Percentiles rank a stretch among this genome's conserved stretches.
Evolutionary conservation across 2,888 invertebrate species (phyloP).

Genomic region (Monoplex corrugatus): DNA sequence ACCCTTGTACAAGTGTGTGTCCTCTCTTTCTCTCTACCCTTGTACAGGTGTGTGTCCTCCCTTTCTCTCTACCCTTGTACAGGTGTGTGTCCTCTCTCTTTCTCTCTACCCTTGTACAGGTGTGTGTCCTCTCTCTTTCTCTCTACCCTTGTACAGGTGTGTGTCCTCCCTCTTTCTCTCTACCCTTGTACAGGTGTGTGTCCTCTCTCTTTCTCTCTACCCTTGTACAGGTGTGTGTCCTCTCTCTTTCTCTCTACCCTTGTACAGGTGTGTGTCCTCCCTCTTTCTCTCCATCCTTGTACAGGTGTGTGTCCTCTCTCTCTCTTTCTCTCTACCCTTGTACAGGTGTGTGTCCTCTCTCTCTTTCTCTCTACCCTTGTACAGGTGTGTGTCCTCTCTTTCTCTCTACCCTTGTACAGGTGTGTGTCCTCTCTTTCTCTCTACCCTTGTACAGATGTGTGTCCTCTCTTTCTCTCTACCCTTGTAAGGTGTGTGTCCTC

Average conservation of each 20-base stretch:
- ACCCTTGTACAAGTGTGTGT: neutral
- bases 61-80: slow-evolving; percentile 68
- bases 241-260: too few species aligned
- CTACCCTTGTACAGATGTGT: too few species aligned
- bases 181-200: slow-evolving; percentile 64
- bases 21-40: too few species aligned
- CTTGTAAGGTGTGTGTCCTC: neutral
- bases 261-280: neutral
- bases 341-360: too few species aligned
- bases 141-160: neutral
- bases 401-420: slow-evolving; percentile 64
- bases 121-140: too few species aligned
- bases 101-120: too few species aligned
- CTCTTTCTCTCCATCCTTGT: slow-evolving; percentile 62
- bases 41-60: neutral
- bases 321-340: too few species aligned
- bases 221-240: too few species aligned
- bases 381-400: neutral
- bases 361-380: too few species aligned
- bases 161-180: neutral
- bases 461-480: too few species aligned
- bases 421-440: too few species aligned
- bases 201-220: too few species aligned
- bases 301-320: slow-evolving; percentile 57
- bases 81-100: slow-evolving; percentile 56